Evolutionary conservation across 1,140 invertebrate species (phyloP), one percentile per base, ranked within the genome.

Genomic region (Drosophila parvula): DNA sequence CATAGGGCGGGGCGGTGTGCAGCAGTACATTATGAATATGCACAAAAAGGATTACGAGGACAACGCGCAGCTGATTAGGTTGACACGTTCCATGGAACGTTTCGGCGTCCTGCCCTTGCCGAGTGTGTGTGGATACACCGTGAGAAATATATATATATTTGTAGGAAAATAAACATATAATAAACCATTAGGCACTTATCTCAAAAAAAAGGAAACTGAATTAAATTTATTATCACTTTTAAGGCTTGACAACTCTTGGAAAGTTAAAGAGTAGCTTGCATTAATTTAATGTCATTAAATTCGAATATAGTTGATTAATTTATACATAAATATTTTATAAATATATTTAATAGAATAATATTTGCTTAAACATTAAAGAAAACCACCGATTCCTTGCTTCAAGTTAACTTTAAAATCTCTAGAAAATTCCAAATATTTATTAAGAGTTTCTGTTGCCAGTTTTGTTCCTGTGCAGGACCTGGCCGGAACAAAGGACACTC

Each of bases 1-100:
- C 1, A 22, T 12, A n/a, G 30, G 57, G 34, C 47, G 47, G 48
- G n/a, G 16, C 36, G 14, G 69, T 10, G 57, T 58, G 11, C 11
- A 55, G 48, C 67, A 27, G 28, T 9, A 50, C 48, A 82, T 82
- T 88, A 88, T 75, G 64, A 60, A 47, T 81, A 59, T 61, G 50
- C 50, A 51, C 30, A 85, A 81, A 78, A 85, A 80, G 74, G 78
- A 84, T 84, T 84, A 69, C 64, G 48, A 64, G 69, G 57, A 68
- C 62, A 53, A 53, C 44, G 55, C 34, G 48, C 64, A 62, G 56
- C 65, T 82, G 82, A 86, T 86, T 86, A 82, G 79, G 74, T 88
- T 81, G 74, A 78, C 75, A 86, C 83, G 71, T 86, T 86, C 79
- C 82, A 44, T 32, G 53, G 57, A 83, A 50, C 47, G 45, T 34